Evolutionary conservation across 2,113 vertebrate genomes (phyloP).

Genomic region (Riparia riparia): DNA sequence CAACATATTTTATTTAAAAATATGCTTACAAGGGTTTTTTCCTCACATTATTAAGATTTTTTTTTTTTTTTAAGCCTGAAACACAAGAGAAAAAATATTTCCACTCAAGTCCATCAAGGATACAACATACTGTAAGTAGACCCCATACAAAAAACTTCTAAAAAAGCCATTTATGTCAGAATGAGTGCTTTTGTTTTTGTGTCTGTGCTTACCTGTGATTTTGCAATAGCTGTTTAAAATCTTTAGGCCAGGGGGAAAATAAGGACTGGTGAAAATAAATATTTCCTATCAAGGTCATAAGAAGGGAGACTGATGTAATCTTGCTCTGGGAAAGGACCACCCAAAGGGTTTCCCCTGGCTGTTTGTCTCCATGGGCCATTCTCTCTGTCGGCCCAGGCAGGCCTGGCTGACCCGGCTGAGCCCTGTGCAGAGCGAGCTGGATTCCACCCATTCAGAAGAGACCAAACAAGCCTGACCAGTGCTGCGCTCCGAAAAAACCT

Average conservation of each 20-base stretch:
- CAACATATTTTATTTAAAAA: not conserved
- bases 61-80: not conserved
- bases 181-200: not conserved
- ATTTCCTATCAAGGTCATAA: not conserved
- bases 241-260: accelerated
- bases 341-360: not conserved
- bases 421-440: not conserved
- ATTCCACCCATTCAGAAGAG: not conserved
- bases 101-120: not conserved
- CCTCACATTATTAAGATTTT: not conserved
- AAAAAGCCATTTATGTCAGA: not conserved
- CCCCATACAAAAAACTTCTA: accelerated
- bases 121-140: not conserved
- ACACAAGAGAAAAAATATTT: not conserved
- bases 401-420: not conserved
- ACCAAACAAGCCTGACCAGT: slow-evolving; percentile 28
- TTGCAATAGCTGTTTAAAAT: not conserved
- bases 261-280: not conserved
- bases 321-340: not conserved
- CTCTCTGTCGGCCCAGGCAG: not conserved
- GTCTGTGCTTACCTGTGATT: not conserved
- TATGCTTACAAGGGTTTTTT: not conserved
- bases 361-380: accelerated
- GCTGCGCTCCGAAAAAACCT: not conserved
- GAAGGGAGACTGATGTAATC: not conserved